Evolutionary conservation across 2,797 vertebrate genomes (phyloP), one percentile per base, ranked within the genome.

Genomic region (Sebastes baramenuke): DNA sequence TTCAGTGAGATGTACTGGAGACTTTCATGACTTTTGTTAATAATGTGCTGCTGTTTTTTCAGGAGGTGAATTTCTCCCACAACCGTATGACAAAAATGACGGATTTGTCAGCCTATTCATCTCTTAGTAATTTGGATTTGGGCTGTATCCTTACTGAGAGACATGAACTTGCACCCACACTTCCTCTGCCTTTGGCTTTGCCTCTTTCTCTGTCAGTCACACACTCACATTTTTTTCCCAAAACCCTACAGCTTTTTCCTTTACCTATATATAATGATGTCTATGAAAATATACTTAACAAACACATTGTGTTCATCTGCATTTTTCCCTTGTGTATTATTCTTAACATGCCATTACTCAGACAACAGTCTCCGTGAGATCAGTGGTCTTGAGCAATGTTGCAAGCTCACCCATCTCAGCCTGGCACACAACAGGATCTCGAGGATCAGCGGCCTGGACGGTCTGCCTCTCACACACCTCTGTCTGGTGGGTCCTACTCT

Each of bases 31-130:
- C 65, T 75, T 82, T 67, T 62, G 11, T 64, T 82, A 34, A 72
- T 7, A 38, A 13, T 81, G 5, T 75, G 10, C 34, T 84, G 27
- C 25, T 79, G 67, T 49, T 71, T 91, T 84, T 82, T 64, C 88
- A 99, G 98, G 97, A 96, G 79, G 98, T 95, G 5, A 95, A 99
- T 94, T 96, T 99, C 82, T 98, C 98, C 22, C 81, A 89, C 88
- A 99, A 99, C 77, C 81, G 85, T 16, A 97, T 99, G 85, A 81
- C 93, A 22, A 86, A 91, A 84, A 99, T 99, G 97, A 88, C 88
- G 72, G 96, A 98, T 91, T 89, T 99, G 81, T 97, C 96, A 0
- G 93, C 90, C 0, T 97, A 95, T 85, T 72, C 86, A 0, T 94
- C 91, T 20, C 96, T 99, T 2, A 92, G 83, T 25, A 96, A 94